phyloP scores from a whole-genome alignment of 2,113 vertebrate genomes.

The Phycodurus eques region DNA sequence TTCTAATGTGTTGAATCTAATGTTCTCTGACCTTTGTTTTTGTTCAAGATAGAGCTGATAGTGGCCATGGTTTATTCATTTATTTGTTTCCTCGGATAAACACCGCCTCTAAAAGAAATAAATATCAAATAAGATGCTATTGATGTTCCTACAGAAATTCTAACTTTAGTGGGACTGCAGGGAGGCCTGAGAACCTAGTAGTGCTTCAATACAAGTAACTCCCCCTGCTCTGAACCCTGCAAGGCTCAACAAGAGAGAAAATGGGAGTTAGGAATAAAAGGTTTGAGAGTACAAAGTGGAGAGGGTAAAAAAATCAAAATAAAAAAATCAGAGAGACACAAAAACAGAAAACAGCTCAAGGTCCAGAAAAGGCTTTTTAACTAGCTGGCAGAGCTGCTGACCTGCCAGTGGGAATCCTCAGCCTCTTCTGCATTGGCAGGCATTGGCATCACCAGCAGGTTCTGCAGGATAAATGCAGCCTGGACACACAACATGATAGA shows the following conservation, averaged over 20 bases:
- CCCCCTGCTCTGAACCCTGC: slow-evolving; percentile 19
- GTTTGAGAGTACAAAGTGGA: slow-evolving; percentile 16
- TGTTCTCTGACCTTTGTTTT: neutral
- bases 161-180: slow-evolving; percentile 15
- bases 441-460: slow-evolving; percentile 91
- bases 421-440: slow-evolving; percentile 77
- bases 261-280: slow-evolving; percentile 16
- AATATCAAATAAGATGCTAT: slow-evolving; percentile 13
- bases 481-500: slow-evolving; percentile 65
- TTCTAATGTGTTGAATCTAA: too few relatives aligned
- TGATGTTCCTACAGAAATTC: slow-evolving; percentile 23
- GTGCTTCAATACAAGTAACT: slow-evolving; percentile 16
- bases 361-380: slow-evolving; percentile 55
- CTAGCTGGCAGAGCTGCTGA: slow-evolving; percentile 67
- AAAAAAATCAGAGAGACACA: neutral
- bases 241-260: slow-evolving; percentile 23
- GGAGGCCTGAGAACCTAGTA: slow-evolving; percentile 1
- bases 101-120: neutral
- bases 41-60: neutral
- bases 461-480: slow-evolving; percentile 96
- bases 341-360: slow-evolving; percentile 40
- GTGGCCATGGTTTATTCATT: neutral
- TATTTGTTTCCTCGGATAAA: slow-evolving; percentile 5
- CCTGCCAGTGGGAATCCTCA: slow-evolving; percentile 87
- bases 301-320: slow-evolving; percentile 10